Evolutionary conservation across 2,888 invertebrate genomes (phyloP), one percentile per base, ranked within the genome.

Genomic region (Bugula neritina): DNA sequence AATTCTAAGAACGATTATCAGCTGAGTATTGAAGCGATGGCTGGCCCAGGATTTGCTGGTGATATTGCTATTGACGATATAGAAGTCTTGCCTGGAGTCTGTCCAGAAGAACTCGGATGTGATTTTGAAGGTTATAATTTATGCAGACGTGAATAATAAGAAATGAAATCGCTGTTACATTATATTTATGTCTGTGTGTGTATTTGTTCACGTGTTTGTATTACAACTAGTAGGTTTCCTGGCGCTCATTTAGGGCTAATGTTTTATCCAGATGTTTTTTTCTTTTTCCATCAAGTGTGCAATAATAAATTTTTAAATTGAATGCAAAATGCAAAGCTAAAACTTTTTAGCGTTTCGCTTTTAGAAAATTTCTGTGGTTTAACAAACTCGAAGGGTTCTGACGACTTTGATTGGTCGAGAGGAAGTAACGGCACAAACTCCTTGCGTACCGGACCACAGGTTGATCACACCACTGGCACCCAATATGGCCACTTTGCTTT

Each of bases 401-500:
- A 70, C 27, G 54, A 70, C 43, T 54, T 70, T 70, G 72, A 72
- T 34, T 72, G 72, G 72, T 58, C 69, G 29, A 3, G 58, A 23
- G 72, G 69, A 21, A 57, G 71, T 21, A 71, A 43, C 54, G 55
- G 35, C 17, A 58, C 35, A 23, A 71, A 23, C 31, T 23, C 35
- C 69, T n/a, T 71, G 29, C 71, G 27, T 10, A 77, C 77, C 0
- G 78, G 78, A 0, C 78, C 79, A 0, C 69, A 75, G 3, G 70
- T 74, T 13, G 79, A 79, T 73, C 76, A 77, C 72, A 73, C 75
- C 1, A 74, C 74, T 43, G 73, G 75, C 34, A 74, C 71, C n/a
- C 71, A 73, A 35, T 29, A 72, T 73, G 87, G 88, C 27, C 87
- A 88, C 21, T 88, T 87, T 75, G 86, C 87, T 0, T 88, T 82